Base-by-base conservation (phyloP, 1,140 invertebrate genomes). In the Brachionus rubens region DNA sequence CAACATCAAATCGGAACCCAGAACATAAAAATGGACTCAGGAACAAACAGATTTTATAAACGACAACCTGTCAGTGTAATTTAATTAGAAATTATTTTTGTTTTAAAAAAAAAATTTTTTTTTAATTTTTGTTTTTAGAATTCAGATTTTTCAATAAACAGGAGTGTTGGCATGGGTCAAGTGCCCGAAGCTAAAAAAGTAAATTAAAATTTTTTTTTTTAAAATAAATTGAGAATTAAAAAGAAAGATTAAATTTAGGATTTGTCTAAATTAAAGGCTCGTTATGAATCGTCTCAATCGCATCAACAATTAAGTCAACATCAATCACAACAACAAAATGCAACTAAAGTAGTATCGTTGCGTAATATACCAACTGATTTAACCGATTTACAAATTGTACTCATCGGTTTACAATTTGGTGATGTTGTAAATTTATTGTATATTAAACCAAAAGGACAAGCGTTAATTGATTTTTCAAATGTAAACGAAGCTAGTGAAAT, bases 301-400 rank as follows among this genome's bases (percentile, higher is more conserved):
- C 59, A 48, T 24, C 16, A 21, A 19, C 46, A 43, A 68, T 30
- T 16, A 9, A 68, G 14, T 16, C 65, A 72, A 40, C 21, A 30
- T 33, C 46, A 59, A 36, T 30, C 10, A n/a, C 54, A 59, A 28
- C 26, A 50, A 21, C 26, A 36, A 47, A 54, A 48, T 24, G n/a
- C 33, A 24, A 72, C 68, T 6, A 72, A 72, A 50, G 96, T 99
- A 77, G 92, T 99, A 81, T 96, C 99, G 87, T 92, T 99, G 83
- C 89, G 96, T 80, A 98, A 98, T 87, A 95, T 99, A 85, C 94
- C 96, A 76, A 92, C 90, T 82, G 96, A 98, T 83, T 93, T 95
- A 79, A 91, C 92, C 72, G 96, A 98, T 82, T 90, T 91, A 21
- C 96, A 99, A 86, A 92, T 99, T 82, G 92, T 98, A 80, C 92